These are phyloP conservation scores for Coelopa pilipes DNA, from an alignment of 2,888 invertebrate genomes.

Conservation along the genomic window DNA sequence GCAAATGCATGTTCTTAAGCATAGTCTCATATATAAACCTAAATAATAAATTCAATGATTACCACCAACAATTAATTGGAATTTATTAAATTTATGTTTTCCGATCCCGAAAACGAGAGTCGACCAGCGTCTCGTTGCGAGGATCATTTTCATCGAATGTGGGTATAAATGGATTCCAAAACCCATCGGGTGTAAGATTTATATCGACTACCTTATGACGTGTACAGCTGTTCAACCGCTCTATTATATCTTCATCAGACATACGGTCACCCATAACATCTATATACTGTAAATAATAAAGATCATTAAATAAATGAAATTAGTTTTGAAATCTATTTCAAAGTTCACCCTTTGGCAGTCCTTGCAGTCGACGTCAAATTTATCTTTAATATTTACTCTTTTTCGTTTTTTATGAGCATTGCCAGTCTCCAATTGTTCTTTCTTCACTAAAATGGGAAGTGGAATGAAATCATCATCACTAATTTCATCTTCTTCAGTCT, in stretches of 20 bases:
- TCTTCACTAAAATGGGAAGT: constrained; percentile 49
- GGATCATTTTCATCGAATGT: constrained; percentile 59
- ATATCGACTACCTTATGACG: constrained; percentile 49
- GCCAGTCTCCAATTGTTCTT: constrained; percentile 23
- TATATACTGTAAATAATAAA: constrained; percentile 52
- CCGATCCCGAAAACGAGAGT: constrained; percentile 52
- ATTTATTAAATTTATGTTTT: constrained; percentile 36
- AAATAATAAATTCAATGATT: background rate
- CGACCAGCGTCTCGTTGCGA: constrained; percentile 58
- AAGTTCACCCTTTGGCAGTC: constrained; percentile 55
- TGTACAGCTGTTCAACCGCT: constrained; percentile 55
- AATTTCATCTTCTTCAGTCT: constrained; percentile 40
- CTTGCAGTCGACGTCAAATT: constrained; percentile 52
- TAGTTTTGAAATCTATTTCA: too few relatives aligned
- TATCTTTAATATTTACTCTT: constrained; percentile 44
- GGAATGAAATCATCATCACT: constrained; percentile 52
- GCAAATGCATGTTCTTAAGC: constrained; percentile 1
- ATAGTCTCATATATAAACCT: constrained; percentile 11
- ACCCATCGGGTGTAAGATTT: constrained; percentile 59
- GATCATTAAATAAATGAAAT: background rate
- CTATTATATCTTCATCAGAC: constrained; percentile 53
- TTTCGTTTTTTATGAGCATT: constrained; percentile 3
- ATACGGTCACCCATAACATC: constrained; percentile 54
- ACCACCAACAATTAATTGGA: constrained; percentile 8
- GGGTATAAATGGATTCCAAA: constrained; percentile 63